Evolutionary conservation across 2,797 vertebrate genomes (phyloP).

Genomic region (Anas bahamensis): DNA sequence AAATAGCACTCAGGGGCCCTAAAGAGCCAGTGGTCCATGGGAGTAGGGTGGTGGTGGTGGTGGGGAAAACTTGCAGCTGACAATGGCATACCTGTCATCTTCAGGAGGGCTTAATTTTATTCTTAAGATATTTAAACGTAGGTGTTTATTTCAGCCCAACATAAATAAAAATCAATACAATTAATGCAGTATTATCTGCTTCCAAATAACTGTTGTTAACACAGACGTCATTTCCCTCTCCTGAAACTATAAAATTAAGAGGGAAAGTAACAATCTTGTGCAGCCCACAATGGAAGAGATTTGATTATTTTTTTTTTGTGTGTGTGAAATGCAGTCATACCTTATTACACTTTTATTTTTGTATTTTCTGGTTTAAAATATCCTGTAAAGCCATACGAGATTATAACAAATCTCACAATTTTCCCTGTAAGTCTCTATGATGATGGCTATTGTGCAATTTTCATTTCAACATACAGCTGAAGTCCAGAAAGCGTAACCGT

Average conservation of each 20-base stretch:
- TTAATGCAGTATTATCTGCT: background rate
- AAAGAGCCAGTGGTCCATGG: background rate
- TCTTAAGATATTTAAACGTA: background rate
- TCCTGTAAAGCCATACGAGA: background rate
- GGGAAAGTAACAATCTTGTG: background rate
- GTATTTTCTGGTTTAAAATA: background rate
- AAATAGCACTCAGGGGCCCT: background rate
- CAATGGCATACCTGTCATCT: accelerated
- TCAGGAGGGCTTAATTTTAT: background rate
- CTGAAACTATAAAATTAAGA: background rate
- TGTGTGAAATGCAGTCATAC: background rate
- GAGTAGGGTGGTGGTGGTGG: background rate
- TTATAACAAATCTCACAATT: constrained; percentile 14
- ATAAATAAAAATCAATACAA: background rate
- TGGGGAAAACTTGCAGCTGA: background rate
- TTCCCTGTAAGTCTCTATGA: background rate
- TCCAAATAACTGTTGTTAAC: background rate
- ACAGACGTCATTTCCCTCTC: background rate
- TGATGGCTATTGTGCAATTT: constrained; percentile 26
- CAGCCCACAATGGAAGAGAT: background rate
- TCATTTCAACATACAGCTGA: constrained; percentile 14
- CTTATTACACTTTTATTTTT: background rate
- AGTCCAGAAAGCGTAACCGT: too few relatives aligned
- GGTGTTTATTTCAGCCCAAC: background rate
- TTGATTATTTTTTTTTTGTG: background rate